phyloP scores from a whole-genome alignment of 2,113 vertebrate species.

The Pycnonotus jocosus region DNA sequence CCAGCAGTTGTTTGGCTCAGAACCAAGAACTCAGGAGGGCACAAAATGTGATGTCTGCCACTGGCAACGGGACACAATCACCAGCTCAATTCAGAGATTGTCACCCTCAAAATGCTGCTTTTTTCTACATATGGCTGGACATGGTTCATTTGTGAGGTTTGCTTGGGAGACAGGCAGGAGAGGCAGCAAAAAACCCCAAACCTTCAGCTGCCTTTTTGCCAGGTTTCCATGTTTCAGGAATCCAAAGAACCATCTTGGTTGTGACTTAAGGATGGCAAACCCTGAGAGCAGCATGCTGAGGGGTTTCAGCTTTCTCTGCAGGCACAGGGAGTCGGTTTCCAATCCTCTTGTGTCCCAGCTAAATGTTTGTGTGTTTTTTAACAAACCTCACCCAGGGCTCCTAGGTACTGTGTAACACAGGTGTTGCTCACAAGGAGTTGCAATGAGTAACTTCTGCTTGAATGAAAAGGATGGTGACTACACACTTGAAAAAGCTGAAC shows the following conservation, averaged over 20 bases:
- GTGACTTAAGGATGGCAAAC: not conserved
- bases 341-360: not conserved
- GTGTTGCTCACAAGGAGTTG: not conserved
- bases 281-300: not conserved
- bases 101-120: not conserved
- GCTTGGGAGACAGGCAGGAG: not conserved
- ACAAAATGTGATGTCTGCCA: not conserved
- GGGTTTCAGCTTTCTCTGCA: not conserved
- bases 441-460: not conserved
- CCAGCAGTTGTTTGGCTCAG: not conserved
- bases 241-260: not conserved
- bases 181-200: not conserved
- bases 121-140: not conserved
- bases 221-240: rapidly evolving
- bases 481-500: not conserved
- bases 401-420: not conserved
- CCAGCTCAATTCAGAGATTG: not conserved
- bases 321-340: not conserved
- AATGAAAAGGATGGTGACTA: not conserved
- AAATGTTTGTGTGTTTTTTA: not conserved
- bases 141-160: not conserved
- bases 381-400: not conserved
- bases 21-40: not conserved
- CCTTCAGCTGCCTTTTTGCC: not conserved
- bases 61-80: not conserved